Conservation (phyloP, 2,797 vertebrate genomes). For the Alcedo quadribrachys region DNA sequence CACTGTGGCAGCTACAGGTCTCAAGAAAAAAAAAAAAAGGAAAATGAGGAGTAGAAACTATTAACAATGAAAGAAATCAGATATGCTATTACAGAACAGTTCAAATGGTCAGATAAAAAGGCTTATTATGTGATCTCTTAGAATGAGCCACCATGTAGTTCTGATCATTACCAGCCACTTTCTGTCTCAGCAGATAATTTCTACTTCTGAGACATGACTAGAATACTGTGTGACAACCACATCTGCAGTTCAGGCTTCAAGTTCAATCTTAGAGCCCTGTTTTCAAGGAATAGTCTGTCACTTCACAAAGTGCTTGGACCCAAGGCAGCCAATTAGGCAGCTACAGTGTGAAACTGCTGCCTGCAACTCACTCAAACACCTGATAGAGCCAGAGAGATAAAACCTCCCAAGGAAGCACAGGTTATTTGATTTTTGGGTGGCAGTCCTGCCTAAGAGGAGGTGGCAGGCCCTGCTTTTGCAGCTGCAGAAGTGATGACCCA, state of each 20-base stretch:
- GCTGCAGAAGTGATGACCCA: background rate
- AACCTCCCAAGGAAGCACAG: background rate
- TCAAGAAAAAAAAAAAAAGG: background rate
- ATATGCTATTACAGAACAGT: constrained; percentile 31
- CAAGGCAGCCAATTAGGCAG: background rate
- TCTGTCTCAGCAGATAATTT: constrained; percentile 50
- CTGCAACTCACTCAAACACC: background rate
- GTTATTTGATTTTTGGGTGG: background rate
- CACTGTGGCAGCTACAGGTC: background rate
- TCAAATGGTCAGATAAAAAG: constrained; percentile 59
- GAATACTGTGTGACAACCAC: constrained; percentile 24
- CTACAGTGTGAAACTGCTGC: background rate
- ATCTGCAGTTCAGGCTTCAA: background rate
- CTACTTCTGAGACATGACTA: background rate
- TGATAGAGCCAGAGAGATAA: background rate
- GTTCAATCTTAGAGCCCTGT: background rate
- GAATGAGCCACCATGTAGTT: constrained; percentile 22
- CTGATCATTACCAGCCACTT: constrained; percentile 29
- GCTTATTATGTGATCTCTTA: constrained; percentile 39
- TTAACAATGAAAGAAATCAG: constrained; percentile 42
- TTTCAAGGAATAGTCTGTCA: background rate
- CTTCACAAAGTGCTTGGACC: background rate
- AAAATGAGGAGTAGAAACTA: background rate
- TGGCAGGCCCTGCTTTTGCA: background rate
- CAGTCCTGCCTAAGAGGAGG: background rate